Evolutionary conservation across 2,113 vertebrate genomes (phyloP).

Genomic region (Phaetusa simplex): DNA sequence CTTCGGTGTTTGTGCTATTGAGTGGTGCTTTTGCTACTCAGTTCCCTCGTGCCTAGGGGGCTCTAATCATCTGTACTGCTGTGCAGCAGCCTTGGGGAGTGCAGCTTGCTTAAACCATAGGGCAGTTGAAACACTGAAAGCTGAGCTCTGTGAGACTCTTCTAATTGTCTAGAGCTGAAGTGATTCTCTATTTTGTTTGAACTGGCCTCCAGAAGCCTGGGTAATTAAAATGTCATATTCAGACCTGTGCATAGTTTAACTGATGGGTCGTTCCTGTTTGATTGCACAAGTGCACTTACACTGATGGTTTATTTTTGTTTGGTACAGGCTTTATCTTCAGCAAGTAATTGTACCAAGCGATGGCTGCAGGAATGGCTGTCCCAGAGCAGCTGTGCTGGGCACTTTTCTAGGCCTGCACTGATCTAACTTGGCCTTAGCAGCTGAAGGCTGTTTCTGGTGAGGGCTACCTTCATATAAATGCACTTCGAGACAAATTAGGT

Average conservation of each 20-base stretch:
- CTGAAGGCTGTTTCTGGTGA: background rate
- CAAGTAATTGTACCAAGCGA: no score
- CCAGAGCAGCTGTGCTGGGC: background rate
- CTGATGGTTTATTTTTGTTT: background rate
- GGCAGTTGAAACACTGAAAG: background rate
- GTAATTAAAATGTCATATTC: background rate
- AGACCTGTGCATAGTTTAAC: background rate
- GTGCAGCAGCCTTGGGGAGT: background rate
- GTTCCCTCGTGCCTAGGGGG: background rate
- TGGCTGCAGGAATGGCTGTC: background rate
- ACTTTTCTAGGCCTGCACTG: background rate
- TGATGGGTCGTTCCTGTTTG: background rate
- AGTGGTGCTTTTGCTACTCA: background rate
- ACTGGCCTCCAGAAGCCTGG: background rate
- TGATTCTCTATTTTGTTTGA: background rate
- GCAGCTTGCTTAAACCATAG: background rate
- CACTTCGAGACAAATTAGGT: background rate
- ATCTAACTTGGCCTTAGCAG: background rate
- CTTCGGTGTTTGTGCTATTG: background rate
- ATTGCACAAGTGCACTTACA: background rate
- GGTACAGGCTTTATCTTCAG: background rate
- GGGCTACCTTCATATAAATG: background rate
- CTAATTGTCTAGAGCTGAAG: background rate
- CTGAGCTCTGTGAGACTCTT: background rate
- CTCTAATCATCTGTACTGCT: background rate